A percentile compares a stretch with the other conserved stretches of the same genome.
Evolutionary conservation across 2,113 vertebrate species (phyloP).

Genomic region (Trinectes maculatus): DNA sequence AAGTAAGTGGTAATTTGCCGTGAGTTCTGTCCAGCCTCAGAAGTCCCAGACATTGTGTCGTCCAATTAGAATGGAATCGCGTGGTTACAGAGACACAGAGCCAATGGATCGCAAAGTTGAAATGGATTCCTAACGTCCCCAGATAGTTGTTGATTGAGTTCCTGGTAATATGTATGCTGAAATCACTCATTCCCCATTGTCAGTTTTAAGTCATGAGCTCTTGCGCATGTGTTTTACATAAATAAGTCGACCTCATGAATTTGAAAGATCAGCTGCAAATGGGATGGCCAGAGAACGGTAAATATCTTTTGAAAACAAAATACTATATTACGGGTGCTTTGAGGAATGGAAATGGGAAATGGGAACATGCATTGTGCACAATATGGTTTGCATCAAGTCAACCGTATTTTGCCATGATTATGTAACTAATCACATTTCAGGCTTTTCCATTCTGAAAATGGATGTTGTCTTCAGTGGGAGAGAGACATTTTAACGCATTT

Average conservation of each 20-base stretch:
- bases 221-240: constrained; percentile 59
- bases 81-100: constrained; percentile 54
- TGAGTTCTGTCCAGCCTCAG: constrained; percentile 79
- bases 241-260: constrained; percentile 43
- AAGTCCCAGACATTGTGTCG: constrained; percentile 74
- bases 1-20: constrained; percentile 78
- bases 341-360: constrained; percentile 56
- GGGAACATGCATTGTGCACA: constrained; percentile 51
- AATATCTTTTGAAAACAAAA: constrained; percentile 66
- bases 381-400: constrained; percentile 76
- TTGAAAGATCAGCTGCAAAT: constrained; percentile 56
- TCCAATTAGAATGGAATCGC: constrained; percentile 73
- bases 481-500: constrained; percentile 73
- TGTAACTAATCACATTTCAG: constrained; percentile 81
- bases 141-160: constrained; percentile 72
- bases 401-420: constrained; percentile 71
- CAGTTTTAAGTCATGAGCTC: constrained; percentile 30
- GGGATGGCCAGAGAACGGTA: constrained; percentile 22
- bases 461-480: constrained; percentile 62
- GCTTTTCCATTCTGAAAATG: constrained; percentile 73
- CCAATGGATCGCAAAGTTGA: constrained; percentile 72
- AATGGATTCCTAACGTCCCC: constrained; percentile 66
- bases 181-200: constrained; percentile 52
- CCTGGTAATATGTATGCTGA: constrained; percentile 57
- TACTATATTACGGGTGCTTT: constrained; percentile 54